Base-by-base conservation (phyloP, 2,113 vertebrate genomes). In the Taurulus bubalis region DNA sequence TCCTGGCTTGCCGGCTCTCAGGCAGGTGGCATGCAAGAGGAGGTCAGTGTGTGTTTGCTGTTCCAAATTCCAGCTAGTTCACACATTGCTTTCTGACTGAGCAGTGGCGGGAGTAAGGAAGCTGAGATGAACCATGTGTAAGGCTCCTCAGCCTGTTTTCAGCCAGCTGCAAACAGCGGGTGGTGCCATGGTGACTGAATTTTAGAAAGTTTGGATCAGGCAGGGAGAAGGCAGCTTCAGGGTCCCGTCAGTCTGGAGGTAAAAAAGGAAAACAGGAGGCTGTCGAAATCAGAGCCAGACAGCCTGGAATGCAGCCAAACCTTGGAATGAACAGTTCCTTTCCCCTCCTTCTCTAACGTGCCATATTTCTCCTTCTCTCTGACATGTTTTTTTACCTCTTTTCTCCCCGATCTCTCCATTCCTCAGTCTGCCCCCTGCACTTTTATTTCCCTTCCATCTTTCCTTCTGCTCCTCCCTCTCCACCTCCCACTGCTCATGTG, bases 231-330 rank as follows among this genome's bases (percentile, higher is more conserved):
- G 81, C 83, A 86, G 69, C 82, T 79, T 32, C 51, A 34, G 16
- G 89, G 84, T 91, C 86, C 73, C 82, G 83, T 55, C 47, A 67
- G 82, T 68, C 56, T 87, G 78, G 84, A 93, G 92, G 89, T 91
- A 85, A 55, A 55, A 12, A 4, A 24, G 53, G 24, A 89, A 80
- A 79, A 80, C 84, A 86, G 86, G 84, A 92, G 90, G 88, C 77
- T 45, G 59, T 88, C 77, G 77, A 88, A 91, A 93, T 93, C 83
- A 84, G 87, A 93, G 92, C 91, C 93, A 94, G 92, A 91, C 85
- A 77, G 84, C 70, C 85, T 95, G 94, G 94, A 95, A 90, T 91
- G 85, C 84, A 53, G 93, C 95, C 95, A 95, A 87, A 92, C 82
- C 82, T 85, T 59, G 92, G 86, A 87, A 86, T 80, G 89, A 92